Evolutionary conservation across 2,797 vertebrate species (phyloP).

Genomic region (Hyperoplus immaculatus): DNA sequence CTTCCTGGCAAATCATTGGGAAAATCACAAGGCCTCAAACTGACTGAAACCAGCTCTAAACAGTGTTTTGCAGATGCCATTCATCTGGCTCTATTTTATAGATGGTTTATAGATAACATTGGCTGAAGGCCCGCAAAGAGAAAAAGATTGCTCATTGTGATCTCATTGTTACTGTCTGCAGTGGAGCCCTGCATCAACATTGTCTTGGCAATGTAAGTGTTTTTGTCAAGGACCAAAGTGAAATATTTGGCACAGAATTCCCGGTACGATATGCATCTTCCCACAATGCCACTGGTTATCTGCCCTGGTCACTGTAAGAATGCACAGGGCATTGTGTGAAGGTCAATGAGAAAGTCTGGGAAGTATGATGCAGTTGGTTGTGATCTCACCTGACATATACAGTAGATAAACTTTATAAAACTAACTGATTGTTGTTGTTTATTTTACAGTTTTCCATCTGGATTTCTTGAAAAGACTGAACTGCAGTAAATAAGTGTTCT

Average conservation of each 20-base stretch:
- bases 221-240: background rate
- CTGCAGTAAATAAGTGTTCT: background rate
- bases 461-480: slow-evolving; percentile 4
- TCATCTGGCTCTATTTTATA: background rate
- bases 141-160: background rate
- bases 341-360: slow-evolving; percentile 12
- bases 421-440: slow-evolving; percentile 3
- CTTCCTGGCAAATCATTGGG: background rate
- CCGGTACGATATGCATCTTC: slow-evolving; percentile 16
- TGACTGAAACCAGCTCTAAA: slow-evolving; percentile 20
- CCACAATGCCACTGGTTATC: slow-evolving; percentile 38
- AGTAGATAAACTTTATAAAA: slow-evolving; percentile 24
- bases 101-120: background rate
- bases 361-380: background rate
- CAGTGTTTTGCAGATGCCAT: background rate
- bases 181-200: background rate
- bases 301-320: slow-evolving; percentile 16
- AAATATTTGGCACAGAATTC: background rate
- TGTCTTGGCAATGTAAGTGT: background rate
- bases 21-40: background rate
- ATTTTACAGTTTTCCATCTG: slow-evolving; percentile 20
- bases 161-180: slow-evolving; percentile 8
- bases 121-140: background rate
- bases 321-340: slow-evolving; percentile 21
- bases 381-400: slow-evolving; percentile 39